These are phyloP conservation scores for Bovichtus variegatus DNA, from an alignment of 2,797 vertebrate genomes.

Conservation along the genomic window DNA sequence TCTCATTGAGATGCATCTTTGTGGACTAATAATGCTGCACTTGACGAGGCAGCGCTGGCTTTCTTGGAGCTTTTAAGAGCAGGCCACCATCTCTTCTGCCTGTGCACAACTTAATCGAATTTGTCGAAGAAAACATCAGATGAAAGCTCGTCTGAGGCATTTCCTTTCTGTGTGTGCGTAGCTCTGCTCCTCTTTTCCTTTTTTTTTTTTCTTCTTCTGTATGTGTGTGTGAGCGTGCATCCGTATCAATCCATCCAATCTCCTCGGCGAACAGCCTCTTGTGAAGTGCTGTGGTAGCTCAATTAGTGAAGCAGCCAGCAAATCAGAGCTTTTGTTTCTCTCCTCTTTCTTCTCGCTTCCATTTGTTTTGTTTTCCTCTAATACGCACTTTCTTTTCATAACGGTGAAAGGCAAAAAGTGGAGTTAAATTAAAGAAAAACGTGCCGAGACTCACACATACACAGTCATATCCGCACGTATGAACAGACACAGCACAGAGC, in stretches of 20 bases:
- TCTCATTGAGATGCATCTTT: conserved; percentile 53
- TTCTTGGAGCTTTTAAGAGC: conserved; percentile 64
- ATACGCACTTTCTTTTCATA: background rate
- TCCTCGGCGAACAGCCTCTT: conserved; percentile 51
- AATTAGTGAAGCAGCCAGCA: conserved; percentile 76
- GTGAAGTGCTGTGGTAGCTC: conserved; percentile 73
- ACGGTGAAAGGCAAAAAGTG: background rate
- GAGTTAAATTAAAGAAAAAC: conserved; percentile 40
- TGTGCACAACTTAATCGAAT: conserved; percentile 75
- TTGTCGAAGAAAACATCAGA: conserved; percentile 78
- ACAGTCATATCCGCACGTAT: background rate
- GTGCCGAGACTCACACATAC: background rate
- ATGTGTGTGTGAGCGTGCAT: conserved; percentile 47
- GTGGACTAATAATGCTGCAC: conserved; percentile 53
- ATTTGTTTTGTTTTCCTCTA: conserved; percentile 48
- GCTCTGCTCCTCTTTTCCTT: conserved; percentile 13
- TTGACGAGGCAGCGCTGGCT: conserved; percentile 47
- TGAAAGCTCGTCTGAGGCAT: conserved; percentile 77
- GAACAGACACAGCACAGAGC: conserved; percentile 35
- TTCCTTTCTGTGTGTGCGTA: conserved; percentile 51
- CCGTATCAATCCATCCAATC: conserved; percentile 75
- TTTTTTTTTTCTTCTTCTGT: background rate
- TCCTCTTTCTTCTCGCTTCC: conserved; percentile 21
- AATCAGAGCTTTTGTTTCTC: conserved; percentile 42
- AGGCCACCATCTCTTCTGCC: conserved; percentile 58